Conservation (phyloP, 2,113 vertebrate species). For the Gambusia affinis region DNA sequence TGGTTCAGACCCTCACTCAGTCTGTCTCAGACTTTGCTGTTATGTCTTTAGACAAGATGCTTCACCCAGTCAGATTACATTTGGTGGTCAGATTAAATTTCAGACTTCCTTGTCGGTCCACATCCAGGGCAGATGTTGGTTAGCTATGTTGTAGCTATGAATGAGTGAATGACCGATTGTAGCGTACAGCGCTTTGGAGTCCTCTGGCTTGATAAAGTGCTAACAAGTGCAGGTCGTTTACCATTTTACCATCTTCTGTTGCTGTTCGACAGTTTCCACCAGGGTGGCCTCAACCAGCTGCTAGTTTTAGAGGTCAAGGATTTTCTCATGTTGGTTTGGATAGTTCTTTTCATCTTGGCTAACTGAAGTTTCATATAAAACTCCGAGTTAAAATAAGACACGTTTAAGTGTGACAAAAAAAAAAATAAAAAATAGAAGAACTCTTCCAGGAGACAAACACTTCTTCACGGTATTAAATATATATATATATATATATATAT, state of each 20-base stretch:
- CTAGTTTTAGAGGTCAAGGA: not conserved
- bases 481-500: constrained; percentile 26
- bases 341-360: not conserved
- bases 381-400: not conserved
- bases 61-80: no score
- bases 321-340: not conserved
- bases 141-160: no score
- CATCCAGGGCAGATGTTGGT: no score
- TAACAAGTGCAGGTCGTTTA: no score
- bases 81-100: no score
- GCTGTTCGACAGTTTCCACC: not conserved
- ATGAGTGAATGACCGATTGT: no score
- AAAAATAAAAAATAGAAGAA: not conserved
- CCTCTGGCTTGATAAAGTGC: no score
- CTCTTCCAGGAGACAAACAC: not conserved
- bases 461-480: not conserved
- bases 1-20: no score
- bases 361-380: not conserved
- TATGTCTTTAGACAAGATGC: no score
- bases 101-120: no score
- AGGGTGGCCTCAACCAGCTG: not conserved
- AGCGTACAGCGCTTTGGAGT: no score
- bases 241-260: not conserved
- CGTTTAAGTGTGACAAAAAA: not conserved
- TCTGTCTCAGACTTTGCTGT: no score